These are phyloP conservation scores for Alaudala cheleensis DNA, from an alignment of 2,113 vertebrate species.

Conservation along the genomic window DNA sequence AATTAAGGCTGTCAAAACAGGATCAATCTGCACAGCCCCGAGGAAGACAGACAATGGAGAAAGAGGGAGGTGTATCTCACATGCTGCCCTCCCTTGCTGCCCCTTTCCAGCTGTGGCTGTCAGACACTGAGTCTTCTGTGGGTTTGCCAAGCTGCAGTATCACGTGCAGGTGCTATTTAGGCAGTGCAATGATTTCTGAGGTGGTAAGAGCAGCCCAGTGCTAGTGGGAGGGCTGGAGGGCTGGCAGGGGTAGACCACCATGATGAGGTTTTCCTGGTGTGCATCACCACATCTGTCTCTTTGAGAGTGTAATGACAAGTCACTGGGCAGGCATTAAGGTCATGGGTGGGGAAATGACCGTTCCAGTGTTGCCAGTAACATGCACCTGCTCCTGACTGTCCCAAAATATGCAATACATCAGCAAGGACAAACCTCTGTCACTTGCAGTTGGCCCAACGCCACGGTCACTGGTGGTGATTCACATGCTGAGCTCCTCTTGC, in stretches of 20 bases:
- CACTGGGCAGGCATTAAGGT: not conserved
- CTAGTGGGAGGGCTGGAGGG: not conserved
- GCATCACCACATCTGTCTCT: not conserved
- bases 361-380: not conserved
- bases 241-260: not conserved
- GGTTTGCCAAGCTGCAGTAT: not conserved
- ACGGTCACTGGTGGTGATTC: not conserved
- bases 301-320: not conserved
- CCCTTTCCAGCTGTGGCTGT: not conserved
- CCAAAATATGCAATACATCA: not conserved
- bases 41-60: not conserved
- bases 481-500: not conserved
- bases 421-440: not conserved
- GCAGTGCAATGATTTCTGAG: not conserved
- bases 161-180: fast-evolving
- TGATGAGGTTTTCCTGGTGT: not conserved
- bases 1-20: not conserved
- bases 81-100: not conserved
- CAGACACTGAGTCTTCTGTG: not conserved
- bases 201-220: not conserved
- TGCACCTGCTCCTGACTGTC: not conserved
- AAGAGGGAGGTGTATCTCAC: not conserved
- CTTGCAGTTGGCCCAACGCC: not conserved
- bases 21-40: not conserved
- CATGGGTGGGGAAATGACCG: not conserved